A percentile compares a stretch with the other conserved stretches of the same genome.
Conservation (phyloP, 2,797 vertebrate genomes). For the Dromococcyx pavoninus region DNA sequence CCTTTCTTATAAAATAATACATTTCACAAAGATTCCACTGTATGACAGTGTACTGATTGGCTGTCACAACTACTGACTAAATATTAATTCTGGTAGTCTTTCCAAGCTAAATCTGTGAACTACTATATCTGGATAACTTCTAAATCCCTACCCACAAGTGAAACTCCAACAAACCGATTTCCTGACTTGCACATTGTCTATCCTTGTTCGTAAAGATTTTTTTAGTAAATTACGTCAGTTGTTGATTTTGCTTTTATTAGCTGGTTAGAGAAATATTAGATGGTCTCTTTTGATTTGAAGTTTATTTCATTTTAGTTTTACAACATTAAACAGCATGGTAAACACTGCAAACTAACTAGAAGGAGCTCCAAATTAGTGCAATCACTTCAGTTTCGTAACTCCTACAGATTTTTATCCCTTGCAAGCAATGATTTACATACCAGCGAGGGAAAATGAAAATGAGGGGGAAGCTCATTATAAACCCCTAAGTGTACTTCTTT, state of each 20-base stretch:
- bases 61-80: not conserved
- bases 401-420: conserved; percentile 39
- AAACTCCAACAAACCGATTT: not conserved
- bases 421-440: conserved; percentile 48
- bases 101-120: conserved; percentile 7
- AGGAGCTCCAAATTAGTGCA: not conserved
- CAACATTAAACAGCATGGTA: not conserved
- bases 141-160: not conserved
- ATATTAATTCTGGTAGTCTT: conserved; percentile 5
- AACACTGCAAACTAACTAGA: not conserved
- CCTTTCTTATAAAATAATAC: conserved; percentile 2
- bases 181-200: not conserved
- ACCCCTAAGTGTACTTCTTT: not conserved
- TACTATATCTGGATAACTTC: not conserved
- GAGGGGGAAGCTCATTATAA: conserved; percentile 43
- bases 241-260: not conserved
- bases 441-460: conserved; percentile 45
- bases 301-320: not conserved
- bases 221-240: not conserved
- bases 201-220: not conserved
- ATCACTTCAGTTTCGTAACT: conserved; percentile 23
- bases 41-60: not conserved
- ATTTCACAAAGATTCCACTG: conserved; percentile 14
- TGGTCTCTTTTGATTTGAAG: not conserved
- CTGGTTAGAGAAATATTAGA: not conserved